phyloP scores from a whole-genome alignment of 2,797 vertebrate genomes.

The Meda fulgida region DNA sequence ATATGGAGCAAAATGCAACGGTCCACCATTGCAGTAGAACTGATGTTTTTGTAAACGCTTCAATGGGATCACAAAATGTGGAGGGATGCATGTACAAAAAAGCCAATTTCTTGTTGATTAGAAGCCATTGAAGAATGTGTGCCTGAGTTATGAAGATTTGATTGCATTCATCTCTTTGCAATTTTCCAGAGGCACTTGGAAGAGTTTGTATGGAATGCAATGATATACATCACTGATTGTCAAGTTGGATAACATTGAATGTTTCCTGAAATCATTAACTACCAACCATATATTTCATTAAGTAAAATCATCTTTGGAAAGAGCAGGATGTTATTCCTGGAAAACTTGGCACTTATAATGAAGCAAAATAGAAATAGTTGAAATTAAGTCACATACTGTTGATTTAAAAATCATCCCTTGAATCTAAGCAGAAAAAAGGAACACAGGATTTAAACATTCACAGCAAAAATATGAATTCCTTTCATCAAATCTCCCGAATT shows the following conservation, averaged over 20 bases:
- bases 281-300: conserved; percentile 20
- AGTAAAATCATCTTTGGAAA: conserved; percentile 24
- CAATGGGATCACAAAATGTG: conserved; percentile 45
- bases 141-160: background rate
- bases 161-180: conserved; percentile 3
- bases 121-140: conserved; percentile 30
- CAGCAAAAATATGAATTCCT: conserved; percentile 56
- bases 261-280: conserved; percentile 17
- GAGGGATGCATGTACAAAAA: conserved; percentile 39
- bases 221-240: conserved; percentile 14
- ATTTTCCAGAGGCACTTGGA: background rate
- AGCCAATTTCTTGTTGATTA: conserved; percentile 44
- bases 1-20: conserved; percentile 34
- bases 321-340: conserved; percentile 3
- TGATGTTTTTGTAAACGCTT: conserved; percentile 54
- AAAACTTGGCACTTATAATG: conserved; percentile 32
- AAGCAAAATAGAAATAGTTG: background rate
- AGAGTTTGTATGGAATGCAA: conserved; percentile 3
- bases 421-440: conserved; percentile 53
- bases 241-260: conserved; percentile 11
- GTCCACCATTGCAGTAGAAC: conserved; percentile 7
- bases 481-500: conserved; percentile 42
- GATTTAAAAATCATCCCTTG: conserved; percentile 17
- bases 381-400: conserved; percentile 11
- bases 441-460: conserved; percentile 62